Base-by-base conservation (phyloP, 2,113 vertebrate genomes). In the Tamias sibiricus region DNA sequence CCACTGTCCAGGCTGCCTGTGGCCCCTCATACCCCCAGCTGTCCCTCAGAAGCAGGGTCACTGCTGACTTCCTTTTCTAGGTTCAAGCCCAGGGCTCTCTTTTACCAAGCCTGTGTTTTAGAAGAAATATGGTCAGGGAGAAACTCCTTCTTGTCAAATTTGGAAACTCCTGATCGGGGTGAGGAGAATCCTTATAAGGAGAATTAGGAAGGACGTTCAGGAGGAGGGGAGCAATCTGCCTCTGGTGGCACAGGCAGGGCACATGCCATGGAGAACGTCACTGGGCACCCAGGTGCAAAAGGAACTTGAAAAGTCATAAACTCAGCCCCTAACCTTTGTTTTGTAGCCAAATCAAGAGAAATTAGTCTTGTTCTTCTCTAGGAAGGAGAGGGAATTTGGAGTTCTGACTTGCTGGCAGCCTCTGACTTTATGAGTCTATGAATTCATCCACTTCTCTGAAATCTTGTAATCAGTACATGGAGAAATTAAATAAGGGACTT, bases 321-420 rank as follows among this genome's bases (percentile, higher is more conserved):
- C 49, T 74, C 69, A 37, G 30, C 9, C 9, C 1, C 11, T 68
- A 57, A 28, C 5, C 37, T 71, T 75, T 77, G 59, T 17, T 95
- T 69, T 85, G 10, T 64, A 72, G 28, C 62, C n/a, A 54, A 75
- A 57, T 24, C 4, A 83, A 66, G 10, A 54, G 28, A 83, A 82
- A 35, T 13, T 17, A 40, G 28, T 54, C 26, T 77, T 72, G 14
- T 49, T 75, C 6, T 62, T 8, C 62, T 90, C 54, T 9, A 76
- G 28, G 32, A 90, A 90, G 8, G 37, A 76, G 74, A 59, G 19
- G 37, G 6, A 57, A 40, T 85, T 95, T n/a, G 17, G 44, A 95
- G 59, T 8, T 5, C 22, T 76, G 22, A 28, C 26, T 72, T 22
- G 68, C 57, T 72, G 24, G 12, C 26, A 74, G 54, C 47, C n/a